These are phyloP conservation scores for Anomalospiza imberbis DNA, from an alignment of 2,797 vertebrate species.

Conservation along the genomic window DNA sequence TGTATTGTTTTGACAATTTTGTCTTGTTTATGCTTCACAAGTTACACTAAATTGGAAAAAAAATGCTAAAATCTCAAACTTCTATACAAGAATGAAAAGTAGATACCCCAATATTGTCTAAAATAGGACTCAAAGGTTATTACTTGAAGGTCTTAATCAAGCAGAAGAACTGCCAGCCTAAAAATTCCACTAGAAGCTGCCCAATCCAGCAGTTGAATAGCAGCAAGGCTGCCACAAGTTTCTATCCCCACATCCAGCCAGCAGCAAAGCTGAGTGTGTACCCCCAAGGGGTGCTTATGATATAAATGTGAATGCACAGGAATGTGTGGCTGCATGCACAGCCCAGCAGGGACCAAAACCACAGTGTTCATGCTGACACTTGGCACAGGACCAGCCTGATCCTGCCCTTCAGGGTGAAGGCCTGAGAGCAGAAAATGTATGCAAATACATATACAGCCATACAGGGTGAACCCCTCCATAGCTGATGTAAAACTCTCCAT, in stretches of 20 bases:
- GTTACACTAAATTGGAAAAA: neutral
- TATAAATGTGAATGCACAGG: accelerated
- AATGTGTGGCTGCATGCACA: neutral
- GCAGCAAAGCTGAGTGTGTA: neutral
- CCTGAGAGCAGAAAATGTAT: neutral
- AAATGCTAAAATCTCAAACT: neutral
- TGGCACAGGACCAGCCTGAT: neutral
- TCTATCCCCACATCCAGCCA: accelerated
- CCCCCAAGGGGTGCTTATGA: accelerated
- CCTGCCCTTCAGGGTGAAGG: neutral
- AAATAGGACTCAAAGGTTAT: neutral
- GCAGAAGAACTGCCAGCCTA: neutral
- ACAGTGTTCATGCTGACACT: neutral
- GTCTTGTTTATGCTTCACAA: neutral
- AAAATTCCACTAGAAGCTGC: neutral
- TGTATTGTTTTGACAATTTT: neutral
- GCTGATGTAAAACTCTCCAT: neutral
- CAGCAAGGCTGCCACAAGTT: neutral
- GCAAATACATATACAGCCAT: too few species aligned
- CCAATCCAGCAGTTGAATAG: neutral
- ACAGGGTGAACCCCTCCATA: neutral
- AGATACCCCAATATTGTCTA: neutral
- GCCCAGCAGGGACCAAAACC: neutral
- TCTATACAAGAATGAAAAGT: neutral
- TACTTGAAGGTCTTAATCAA: neutral